A percentile compares a stretch with the other conserved stretches of the same genome.
Conservation (phyloP, 2,113 vertebrate genomes). For the Ranitomeya variabilis region DNA sequence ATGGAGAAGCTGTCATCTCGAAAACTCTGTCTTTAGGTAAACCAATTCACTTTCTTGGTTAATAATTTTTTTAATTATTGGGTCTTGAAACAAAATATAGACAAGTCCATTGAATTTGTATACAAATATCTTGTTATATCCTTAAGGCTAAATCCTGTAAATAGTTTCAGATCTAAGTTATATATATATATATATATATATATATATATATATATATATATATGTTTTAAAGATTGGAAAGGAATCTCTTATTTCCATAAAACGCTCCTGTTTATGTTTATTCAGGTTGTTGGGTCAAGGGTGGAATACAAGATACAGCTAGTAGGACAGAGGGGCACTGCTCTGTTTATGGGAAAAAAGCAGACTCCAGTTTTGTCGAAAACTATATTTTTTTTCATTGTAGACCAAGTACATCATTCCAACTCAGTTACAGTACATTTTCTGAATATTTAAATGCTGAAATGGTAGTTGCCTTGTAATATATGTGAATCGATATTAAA, state of each 20-base stretch:
- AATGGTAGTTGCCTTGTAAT: too few relatives aligned
- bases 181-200: too few relatives aligned
- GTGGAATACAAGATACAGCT: neutral
- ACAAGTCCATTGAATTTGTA: neutral
- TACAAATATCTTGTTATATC: neutral
- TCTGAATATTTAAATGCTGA: too few relatives aligned
- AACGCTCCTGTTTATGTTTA: too few relatives aligned
- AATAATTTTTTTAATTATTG: neutral
- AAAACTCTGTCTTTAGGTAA: neutral
- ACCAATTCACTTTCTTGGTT: neutral
- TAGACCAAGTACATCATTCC: too few relatives aligned
- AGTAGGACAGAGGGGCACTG: too few relatives aligned
- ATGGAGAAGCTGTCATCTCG: neutral
- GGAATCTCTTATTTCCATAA: neutral
- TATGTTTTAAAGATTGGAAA: neutral
- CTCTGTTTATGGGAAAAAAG: too few relatives aligned
- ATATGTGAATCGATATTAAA: too few relatives aligned
- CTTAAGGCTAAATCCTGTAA: neutral
- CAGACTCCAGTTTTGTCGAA: too few relatives aligned
- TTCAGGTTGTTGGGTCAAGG: neutral
- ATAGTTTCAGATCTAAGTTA: too few relatives aligned
- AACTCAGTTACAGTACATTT: too few relatives aligned
- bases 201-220: neutral
- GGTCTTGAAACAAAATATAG: neutral
- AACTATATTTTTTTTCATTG: too few relatives aligned